These are phyloP conservation scores for Enteromius unitaeniatus DNA, from an alignment of 2,797 vertebrate genomes.

Conservation along the genomic window DNA sequence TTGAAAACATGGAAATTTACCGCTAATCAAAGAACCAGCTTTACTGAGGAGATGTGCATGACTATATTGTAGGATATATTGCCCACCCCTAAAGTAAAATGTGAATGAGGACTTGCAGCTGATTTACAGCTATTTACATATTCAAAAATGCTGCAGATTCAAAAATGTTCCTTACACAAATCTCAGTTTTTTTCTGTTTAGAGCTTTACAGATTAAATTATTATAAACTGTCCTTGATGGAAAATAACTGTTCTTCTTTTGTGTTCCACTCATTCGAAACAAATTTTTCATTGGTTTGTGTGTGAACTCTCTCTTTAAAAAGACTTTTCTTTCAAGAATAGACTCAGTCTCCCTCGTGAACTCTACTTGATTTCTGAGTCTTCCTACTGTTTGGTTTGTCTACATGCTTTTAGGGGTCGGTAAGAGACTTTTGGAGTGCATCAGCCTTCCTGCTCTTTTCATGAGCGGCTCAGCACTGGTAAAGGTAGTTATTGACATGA, in stretches of 20 bases:
- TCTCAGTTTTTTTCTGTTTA: not conserved
- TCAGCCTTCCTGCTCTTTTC: slow-evolving; percentile 36
- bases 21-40: no score
- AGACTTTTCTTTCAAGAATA: not conserved
- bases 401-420: not conserved
- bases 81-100: no score
- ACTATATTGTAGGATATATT: no score
- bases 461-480: not conserved
- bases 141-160: not conserved
- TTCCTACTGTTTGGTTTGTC: not conserved
- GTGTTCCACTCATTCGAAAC: not conserved
- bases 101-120: not conserved
- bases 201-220: not conserved
- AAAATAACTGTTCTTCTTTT: not conserved
- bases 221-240: not conserved
- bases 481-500: slow-evolving; percentile 33
- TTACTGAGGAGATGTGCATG: no score
- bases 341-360: not conserved
- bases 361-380: not conserved
- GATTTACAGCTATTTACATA: not conserved
- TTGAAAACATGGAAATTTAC: no score
- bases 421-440: not conserved
- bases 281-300: not conserved
- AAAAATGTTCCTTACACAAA: not conserved
- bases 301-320: not conserved